Evolutionary conservation across 1,140 invertebrate genomes (phyloP), one percentile per base, ranked within the genome.

Genomic region (Listronotus bonariensis): DNA sequence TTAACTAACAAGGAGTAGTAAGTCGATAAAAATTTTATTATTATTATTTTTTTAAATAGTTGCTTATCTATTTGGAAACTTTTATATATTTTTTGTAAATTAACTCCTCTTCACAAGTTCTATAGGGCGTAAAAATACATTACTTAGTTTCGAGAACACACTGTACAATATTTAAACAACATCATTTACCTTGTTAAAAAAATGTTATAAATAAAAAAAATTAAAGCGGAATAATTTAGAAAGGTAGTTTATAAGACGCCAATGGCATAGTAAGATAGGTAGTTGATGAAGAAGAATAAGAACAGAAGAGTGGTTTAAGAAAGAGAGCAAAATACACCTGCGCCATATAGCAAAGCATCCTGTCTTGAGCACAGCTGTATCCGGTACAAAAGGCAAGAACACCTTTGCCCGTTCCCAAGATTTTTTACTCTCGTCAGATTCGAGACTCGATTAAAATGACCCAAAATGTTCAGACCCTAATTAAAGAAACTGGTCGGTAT

Each of bases 341-440:
- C 64, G 51, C 46, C 36, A 56, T 66, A 60, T 57, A 66, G 64
- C 63, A 60, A 71, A 73, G 72, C 68, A 76, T 76, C 72, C 72
- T 72, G 74, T 68, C 73, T 65, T 67, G 65, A 60, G 59, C 71
- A 66, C 76, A 77, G 76, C 76, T 77, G 76, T 77, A 77, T 77
- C 76, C 76, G 76, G 76, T 75, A 68, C 66, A 67, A 66, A 70
- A 63, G 60, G 59, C 65, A 54, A 74, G 71, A 75, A 74, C 74
- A 74, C 73, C 74, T 74, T 76, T 72, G 66, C 64, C 62, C 57
- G 41, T 67, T 68, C 51, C 48, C 55, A 67, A 65, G 65, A 60
- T 61, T 63, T 67, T 63, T 67, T 69, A 51, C 60, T 65, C 46
- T 66, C 57, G 42, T 66, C 46, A 66, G 64, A 66, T 66, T 66